Base-by-base conservation (phyloP, 1,140 invertebrate genomes). In the Trichoplusia ni region DNA sequence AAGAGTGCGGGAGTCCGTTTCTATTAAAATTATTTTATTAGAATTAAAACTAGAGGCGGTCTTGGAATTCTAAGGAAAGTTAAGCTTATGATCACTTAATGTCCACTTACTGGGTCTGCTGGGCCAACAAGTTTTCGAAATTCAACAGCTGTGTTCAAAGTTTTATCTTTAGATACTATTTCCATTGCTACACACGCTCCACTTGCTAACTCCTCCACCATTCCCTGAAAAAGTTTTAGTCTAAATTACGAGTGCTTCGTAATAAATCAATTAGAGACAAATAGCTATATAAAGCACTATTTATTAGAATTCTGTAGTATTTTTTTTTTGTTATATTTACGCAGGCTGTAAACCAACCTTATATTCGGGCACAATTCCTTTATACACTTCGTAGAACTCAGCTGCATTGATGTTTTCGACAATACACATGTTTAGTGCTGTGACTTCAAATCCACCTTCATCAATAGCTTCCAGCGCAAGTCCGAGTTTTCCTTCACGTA, bases 321-420 rank as follows among this genome's bases (percentile, higher is more conserved):
- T n/a, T n/a, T n/a, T n/a, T n/a, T n/a, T n/a, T 27, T 27, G 7
- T 7, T 27, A 3, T 35, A 38, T 59, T 46, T 16, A 35, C 1
- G 37, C 23, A 31, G 29, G 21, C 37, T 46, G 2, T n/a, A 33
- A 5, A 79, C 81, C 76, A 85, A 95, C 95, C 77, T 94, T 92
- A 86, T 96, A 98, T 79, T 98, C 96, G 4, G 93, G 92, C 6
- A 97, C 92, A 58, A 98, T 94, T n/a, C 96, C 95, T 88, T 97
- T 97, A 84, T 99, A 99, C 9, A 98, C 94, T 92, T 98, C 97
- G 81, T 95, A 94, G 91, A 99, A 98, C 87, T 98, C 96, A 78
- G 96, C 95, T 19, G 96, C 96, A 87, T 97, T 95, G 2, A 94
- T 91, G 70, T 94, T 92, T 67, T 96, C 95, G 72, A 98, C 90